phyloP scores from a whole-genome alignment of 1,140 invertebrate genomes.

The Pogonomyrmex californicus region DNA sequence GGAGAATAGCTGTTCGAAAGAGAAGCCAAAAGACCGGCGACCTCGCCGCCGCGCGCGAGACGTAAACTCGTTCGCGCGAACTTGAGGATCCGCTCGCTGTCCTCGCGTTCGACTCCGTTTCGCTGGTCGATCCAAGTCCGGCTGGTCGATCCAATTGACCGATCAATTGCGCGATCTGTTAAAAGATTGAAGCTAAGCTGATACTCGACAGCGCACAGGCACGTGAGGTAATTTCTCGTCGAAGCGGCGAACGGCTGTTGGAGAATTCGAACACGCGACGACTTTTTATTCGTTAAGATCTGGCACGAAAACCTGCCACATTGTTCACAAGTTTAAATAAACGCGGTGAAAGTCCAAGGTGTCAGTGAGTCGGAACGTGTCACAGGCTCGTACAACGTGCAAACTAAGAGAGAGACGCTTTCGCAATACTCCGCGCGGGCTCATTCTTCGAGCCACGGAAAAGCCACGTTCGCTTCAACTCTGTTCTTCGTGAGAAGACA shows the following conservation, averaged over 20 bases:
- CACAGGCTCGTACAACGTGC: neutral
- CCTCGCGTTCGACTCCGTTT: neutral
- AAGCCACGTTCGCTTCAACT: neutral
- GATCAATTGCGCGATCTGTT: conserved; percentile 4
- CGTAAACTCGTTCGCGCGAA: neutral
- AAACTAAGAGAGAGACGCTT: neutral
- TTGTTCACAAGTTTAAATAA: neutral
- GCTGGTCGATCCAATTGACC: conserved; percentile 41
- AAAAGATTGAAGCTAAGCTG: conserved; percentile 23
- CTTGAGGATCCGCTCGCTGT: neutral
- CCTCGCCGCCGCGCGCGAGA: conserved; percentile 11
- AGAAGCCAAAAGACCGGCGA: neutral
- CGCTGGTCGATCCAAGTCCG: neutral
- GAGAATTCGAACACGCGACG: neutral
- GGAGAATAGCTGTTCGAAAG: neutral
- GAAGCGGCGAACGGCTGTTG: neutral
- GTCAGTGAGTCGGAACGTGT: neutral
- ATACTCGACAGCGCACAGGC: neutral
- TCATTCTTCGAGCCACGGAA: neutral
- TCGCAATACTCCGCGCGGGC: neutral
- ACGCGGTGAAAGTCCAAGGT: no score
- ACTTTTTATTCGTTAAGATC: neutral
- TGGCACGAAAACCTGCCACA: neutral
- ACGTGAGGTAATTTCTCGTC: neutral
- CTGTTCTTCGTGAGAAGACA: neutral